phyloP scores from a whole-genome alignment of 2,113 vertebrate genomes.

The Erpornis zantholeuca region DNA sequence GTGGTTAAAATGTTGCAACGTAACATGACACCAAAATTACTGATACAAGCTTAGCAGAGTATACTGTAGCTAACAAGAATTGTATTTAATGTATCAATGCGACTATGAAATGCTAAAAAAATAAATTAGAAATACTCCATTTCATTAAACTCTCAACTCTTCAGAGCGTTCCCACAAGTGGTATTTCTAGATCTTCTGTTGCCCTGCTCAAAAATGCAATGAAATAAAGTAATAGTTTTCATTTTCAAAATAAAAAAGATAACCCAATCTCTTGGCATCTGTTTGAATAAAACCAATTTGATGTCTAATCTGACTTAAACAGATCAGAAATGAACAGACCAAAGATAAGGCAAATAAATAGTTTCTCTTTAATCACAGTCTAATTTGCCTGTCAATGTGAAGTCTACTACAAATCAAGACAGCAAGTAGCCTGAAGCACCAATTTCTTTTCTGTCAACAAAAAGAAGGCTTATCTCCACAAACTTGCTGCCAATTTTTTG shows the following conservation, averaged over 20 bases:
- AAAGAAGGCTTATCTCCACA: neutral
- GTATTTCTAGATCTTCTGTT: neutral
- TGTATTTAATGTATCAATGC: neutral
- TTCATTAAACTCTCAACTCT: neutral
- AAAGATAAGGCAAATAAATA: conserved; percentile 5
- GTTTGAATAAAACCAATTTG: neutral
- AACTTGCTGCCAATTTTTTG: neutral
- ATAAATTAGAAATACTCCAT: neutral
- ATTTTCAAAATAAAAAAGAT: neutral
- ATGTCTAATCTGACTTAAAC: neutral
- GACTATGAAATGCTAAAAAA: neutral
- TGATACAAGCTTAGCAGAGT: neutral
- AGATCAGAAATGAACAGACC: neutral
- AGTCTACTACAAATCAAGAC: neutral
- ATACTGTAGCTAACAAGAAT: neutral
- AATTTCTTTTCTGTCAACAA: neutral
- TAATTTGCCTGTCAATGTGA: neutral
- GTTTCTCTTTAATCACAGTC: neutral
- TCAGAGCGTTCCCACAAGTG: neutral
- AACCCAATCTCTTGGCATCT: neutral
- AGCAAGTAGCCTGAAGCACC: conserved; percentile 6
- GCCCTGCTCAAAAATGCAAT: neutral
- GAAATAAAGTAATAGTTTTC: neutral
- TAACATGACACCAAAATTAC: neutral
- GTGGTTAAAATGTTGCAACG: neutral